Evolutionary conservation across 2,797 vertebrate genomes (phyloP).

Genomic region (Graptemys geographica): DNA sequence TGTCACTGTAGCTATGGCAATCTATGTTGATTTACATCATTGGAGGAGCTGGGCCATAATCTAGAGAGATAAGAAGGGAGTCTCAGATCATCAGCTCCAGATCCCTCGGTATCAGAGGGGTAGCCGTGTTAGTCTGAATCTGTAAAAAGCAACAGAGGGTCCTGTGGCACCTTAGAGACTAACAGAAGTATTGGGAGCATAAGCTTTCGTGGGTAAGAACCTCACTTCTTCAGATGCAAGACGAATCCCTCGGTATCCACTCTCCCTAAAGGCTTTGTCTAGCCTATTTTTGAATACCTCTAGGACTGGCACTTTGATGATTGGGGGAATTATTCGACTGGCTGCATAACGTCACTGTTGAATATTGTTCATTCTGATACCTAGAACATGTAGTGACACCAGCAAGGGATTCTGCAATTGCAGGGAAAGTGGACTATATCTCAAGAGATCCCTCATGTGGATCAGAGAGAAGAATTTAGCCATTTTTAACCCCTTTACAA

Average conservation of each 20-base stretch:
- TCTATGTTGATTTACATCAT: background rate
- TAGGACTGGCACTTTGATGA: fast-evolving
- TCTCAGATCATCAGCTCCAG: background rate
- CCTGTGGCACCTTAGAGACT: too few relatives aligned
- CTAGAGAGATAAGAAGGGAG: background rate
- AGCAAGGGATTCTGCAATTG: background rate
- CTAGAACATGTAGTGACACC: background rate
- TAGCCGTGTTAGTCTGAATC: too few relatives aligned
- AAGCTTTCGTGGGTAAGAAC: too few relatives aligned
- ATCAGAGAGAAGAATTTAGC: background rate
- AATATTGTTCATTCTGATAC: fast-evolving
- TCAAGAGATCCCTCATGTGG: background rate
- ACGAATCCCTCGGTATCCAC: background rate
- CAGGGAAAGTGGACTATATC: background rate
- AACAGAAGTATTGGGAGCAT: too few relatives aligned
- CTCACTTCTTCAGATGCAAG: too few relatives aligned
- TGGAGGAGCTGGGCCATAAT: fast-evolving
- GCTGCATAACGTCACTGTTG: background rate
- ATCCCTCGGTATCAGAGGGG: background rate
- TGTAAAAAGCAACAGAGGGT: too few relatives aligned
- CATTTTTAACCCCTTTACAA: background rate
- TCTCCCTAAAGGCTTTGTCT: background rate
- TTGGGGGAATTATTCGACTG: background rate
- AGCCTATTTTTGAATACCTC: background rate
- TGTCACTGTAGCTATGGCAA: fast-evolving